Evolutionary conservation across 2,888 invertebrate species (phyloP).

Genomic region (Itoplectis maculator): DNA sequence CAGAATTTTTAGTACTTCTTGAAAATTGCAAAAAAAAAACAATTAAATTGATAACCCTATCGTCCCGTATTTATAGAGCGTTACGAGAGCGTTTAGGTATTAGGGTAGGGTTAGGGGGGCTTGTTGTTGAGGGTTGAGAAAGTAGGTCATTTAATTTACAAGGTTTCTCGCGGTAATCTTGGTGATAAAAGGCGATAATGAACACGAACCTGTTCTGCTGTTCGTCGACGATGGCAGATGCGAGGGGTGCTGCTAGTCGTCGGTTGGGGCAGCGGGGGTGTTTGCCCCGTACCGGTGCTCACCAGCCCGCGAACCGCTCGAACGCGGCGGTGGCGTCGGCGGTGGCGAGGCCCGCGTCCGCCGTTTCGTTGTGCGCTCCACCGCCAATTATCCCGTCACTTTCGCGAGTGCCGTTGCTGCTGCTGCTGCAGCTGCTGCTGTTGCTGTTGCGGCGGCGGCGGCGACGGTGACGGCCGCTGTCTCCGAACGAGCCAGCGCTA

Average conservation of each 20-base stretch:
- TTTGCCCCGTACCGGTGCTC: slow-evolving; percentile 83
- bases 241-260: slow-evolving; percentile 81
- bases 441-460: too few relatives aligned
- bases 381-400: slow-evolving; percentile 52
- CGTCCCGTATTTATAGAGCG: not conserved
- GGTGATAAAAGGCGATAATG: slow-evolving; percentile 19
- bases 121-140: not conserved
- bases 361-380: slow-evolving; percentile 53
- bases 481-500: slow-evolving; percentile 66
- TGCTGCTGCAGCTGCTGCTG: slow-evolving; percentile 48
- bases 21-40: not conserved
- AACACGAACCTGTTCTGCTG: slow-evolving; percentile 82
- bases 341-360: slow-evolving; percentile 72
- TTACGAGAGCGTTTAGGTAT: slow-evolving; percentile 5
- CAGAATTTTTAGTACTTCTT: not conserved
- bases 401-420: slow-evolving; percentile 59
- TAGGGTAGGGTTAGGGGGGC: too few relatives aligned
- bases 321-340: too few relatives aligned
- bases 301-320: slow-evolving; percentile 81
- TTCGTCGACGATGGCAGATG: slow-evolving; percentile 82
- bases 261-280: slow-evolving; percentile 81
- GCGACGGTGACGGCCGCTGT: too few relatives aligned
- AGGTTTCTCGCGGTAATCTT: slow-evolving; percentile 1
- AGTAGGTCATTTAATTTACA: slow-evolving; percentile 20
- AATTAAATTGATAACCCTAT: not conserved